Conservation (phyloP, 2,797 vertebrate genomes). For the Erethizon dorsatum region DNA sequence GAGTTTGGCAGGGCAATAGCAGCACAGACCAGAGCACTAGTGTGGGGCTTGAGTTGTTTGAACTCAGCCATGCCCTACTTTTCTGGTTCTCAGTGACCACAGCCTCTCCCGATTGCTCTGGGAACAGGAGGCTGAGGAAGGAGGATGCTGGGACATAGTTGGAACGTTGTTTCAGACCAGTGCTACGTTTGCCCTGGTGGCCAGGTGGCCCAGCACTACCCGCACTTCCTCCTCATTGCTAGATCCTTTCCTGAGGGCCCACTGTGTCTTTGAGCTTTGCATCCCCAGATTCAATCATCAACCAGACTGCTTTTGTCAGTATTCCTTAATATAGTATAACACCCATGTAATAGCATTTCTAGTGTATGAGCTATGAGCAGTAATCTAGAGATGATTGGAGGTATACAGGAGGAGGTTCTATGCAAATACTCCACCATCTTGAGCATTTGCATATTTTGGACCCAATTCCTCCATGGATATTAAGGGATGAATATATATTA, state of each 20-base stretch:
- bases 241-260: neutral
- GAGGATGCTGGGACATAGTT: neutral
- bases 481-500: neutral
- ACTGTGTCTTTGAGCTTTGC: neutral
- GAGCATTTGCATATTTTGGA: neutral
- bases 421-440: neutral
- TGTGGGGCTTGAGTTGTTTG: constrained; percentile 17
- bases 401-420: neutral
- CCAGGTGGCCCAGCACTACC: neutral
- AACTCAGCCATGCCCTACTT: neutral
- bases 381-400: neutral
- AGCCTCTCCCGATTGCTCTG: neutral
- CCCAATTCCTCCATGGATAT: neutral
- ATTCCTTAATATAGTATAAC: neutral
- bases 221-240: neutral
- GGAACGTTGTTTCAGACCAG: neutral
- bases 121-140: neutral
- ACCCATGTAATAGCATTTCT: neutral
- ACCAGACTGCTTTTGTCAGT: neutral
- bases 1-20: neutral
- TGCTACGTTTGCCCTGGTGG: neutral
- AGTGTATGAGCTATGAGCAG: neutral
- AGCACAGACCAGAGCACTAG: neutral
- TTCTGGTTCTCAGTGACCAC: neutral
- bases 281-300: neutral